Conservation (phyloP, 2,113 vertebrate species). For the Caretta caretta region DNA sequence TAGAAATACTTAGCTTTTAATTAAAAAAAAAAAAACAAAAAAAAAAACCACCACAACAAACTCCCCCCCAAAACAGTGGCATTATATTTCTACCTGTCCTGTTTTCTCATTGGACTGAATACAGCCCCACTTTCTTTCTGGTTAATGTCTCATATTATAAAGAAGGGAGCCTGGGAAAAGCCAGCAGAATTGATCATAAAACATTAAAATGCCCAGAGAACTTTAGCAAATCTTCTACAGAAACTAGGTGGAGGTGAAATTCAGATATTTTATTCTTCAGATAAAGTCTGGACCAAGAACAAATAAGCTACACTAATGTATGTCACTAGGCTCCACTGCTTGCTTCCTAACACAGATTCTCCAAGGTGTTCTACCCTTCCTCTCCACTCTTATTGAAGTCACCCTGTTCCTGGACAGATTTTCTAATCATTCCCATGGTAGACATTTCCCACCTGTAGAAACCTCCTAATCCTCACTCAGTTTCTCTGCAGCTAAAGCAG, state of each 20-base stretch:
- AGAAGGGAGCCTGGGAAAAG: neutral
- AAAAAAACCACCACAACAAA: too few relatives aligned
- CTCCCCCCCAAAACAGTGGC: neutral
- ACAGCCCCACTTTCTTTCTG: neutral
- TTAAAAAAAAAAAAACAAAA: too few relatives aligned
- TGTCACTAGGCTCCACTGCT: neutral
- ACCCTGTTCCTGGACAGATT: neutral
- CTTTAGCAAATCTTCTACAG: neutral
- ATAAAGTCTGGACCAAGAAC: neutral
- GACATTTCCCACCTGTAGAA: neutral
- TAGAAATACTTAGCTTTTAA: neutral
- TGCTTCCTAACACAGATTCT: neutral
- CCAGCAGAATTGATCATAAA: neutral
- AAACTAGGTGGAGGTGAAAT: rapidly evolving
- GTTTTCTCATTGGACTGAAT: neutral
- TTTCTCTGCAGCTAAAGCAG: constrained; percentile 8
- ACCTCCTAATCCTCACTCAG: neutral
- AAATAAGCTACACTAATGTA: neutral
- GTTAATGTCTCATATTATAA: neutral
- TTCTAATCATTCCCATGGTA: neutral
- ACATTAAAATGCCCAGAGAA: neutral
- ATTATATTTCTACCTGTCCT: neutral
- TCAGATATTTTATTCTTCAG: neutral
- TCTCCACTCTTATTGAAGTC: neutral
- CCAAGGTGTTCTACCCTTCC: rapidly evolving